Evolutionary conservation across 1,140 invertebrate genomes (phyloP).

Genomic region (Drosophila parvula): DNA sequence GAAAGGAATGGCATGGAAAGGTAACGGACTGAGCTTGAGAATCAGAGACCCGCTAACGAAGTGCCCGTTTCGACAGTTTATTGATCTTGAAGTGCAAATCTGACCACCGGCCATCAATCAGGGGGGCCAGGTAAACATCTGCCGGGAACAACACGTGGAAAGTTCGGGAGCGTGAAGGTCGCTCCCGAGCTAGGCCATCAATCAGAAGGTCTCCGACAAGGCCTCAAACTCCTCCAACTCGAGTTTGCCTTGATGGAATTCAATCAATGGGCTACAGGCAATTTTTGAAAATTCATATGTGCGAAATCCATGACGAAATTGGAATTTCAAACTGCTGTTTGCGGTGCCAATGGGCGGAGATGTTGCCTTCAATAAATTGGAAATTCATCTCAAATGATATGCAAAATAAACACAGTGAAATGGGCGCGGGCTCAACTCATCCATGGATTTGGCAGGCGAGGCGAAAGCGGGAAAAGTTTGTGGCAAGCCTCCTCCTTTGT

Average conservation of each 20-base stretch:
- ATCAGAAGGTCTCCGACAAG: constrained; percentile 50
- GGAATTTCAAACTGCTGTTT: constrained; percentile 40
- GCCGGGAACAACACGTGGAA: constrained; percentile 27
- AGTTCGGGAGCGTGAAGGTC: constrained; percentile 44
- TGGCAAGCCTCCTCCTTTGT: constrained; percentile 25
- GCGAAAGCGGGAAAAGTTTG: constrained; percentile 39
- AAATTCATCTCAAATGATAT: constrained; percentile 63
- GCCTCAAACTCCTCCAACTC: neutral
- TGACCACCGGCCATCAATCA: constrained; percentile 75
- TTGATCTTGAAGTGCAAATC: constrained; percentile 57
- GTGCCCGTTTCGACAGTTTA: constrained; percentile 49
- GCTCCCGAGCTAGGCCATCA: constrained; percentile 49
- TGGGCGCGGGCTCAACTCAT: constrained; percentile 25
- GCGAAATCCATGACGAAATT: constrained; percentile 58
- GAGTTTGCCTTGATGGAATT: constrained; percentile 42
- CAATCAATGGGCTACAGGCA: constrained; percentile 65
- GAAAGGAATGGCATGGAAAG: neutral
- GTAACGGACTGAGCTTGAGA: neutral
- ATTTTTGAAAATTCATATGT: constrained; percentile 61
- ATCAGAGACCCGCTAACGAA: constrained; percentile 49
- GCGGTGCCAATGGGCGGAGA: constrained; percentile 21
- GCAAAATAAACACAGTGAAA: constrained; percentile 65
- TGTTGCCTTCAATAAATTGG: constrained; percentile 24
- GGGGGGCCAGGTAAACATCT: constrained; percentile 57
- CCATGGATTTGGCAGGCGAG: constrained; percentile 44